Conservation (phyloP, 2,797 vertebrate species). For the Cuniculus paca region DNA sequence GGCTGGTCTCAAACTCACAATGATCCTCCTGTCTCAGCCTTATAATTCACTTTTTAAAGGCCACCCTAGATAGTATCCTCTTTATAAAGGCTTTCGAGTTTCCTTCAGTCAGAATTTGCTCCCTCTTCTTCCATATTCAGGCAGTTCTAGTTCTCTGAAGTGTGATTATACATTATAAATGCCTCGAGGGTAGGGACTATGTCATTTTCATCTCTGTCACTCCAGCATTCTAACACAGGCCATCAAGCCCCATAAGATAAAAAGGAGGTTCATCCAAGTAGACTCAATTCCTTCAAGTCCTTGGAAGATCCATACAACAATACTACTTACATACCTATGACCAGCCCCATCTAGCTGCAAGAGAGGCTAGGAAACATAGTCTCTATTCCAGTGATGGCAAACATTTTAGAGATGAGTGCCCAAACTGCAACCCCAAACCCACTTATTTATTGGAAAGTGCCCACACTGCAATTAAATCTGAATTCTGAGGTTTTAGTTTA, state of each 20-base stretch:
- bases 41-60: constrained; percentile 26
- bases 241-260: not conserved
- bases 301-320: not conserved
- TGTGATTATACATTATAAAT: not conserved
- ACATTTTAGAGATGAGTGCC: not conserved
- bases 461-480: not conserved
- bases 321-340: not conserved
- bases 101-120: constrained; percentile 22
- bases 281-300: not conserved
- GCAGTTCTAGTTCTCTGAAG: not conserved
- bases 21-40: too few species aligned
- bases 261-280: not conserved
- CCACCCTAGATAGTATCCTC: not conserved
- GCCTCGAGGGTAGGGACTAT: not conserved
- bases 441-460: not conserved
- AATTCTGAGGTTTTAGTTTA: not conserved
- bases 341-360: not conserved
- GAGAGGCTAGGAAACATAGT: not conserved
- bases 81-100: not conserved
- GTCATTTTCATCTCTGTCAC: not conserved
- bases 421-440: not conserved
- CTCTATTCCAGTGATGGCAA: not conserved
- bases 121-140: not conserved
- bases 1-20: too few species aligned
- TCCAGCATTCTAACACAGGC: not conserved